A percentile compares a stretch with the other conserved stretches of the same genome.
These are phyloP conservation scores for Opisthograptis luteolata DNA, from an alignment of 2,888 invertebrate genomes.

Conservation along the genomic window DNA sequence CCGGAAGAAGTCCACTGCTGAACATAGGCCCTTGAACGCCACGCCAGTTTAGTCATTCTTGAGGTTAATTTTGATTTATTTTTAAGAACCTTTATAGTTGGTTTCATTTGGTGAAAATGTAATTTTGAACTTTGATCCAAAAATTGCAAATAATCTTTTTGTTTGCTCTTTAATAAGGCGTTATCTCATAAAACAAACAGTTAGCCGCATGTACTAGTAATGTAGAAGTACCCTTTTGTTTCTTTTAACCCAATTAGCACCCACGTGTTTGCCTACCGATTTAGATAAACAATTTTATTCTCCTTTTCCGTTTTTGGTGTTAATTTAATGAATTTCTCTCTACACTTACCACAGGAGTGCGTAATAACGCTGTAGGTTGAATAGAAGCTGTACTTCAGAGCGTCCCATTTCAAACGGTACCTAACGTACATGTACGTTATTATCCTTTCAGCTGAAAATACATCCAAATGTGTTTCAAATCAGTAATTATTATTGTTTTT, in stretches of 20 bases:
- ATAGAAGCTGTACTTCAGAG: slow-evolving; percentile 72
- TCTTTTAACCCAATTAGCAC: slow-evolving; percentile 1
- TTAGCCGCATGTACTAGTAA: background rate
- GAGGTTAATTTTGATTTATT: no score
- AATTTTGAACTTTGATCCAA: no score
- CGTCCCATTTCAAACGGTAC: slow-evolving; percentile 76
- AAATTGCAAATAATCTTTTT: background rate
- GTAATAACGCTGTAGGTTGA: slow-evolving; percentile 72
- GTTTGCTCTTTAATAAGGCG: background rate
- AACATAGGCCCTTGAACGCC: no score
- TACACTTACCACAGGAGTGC: slow-evolving; percentile 69
- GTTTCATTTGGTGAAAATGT: no score
- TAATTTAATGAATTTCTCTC: background rate
- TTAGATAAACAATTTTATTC: slow-evolving; percentile 7
- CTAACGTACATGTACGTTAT: slow-evolving; percentile 73
- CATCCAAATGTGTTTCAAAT: background rate
- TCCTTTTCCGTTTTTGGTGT: slow-evolving; percentile 6
- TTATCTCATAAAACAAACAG: background rate
- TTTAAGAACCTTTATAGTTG: no score
- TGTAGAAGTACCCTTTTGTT: background rate
- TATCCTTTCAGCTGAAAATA: slow-evolving; percentile 53
- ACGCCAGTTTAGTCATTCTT: no score
- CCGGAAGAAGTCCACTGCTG: no score
- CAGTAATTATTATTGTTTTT: no score
- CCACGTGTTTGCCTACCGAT: slow-evolving; percentile 2